Conservation (phyloP, 1,140 invertebrate genomes). For the Kradibia gibbosae region DNA sequence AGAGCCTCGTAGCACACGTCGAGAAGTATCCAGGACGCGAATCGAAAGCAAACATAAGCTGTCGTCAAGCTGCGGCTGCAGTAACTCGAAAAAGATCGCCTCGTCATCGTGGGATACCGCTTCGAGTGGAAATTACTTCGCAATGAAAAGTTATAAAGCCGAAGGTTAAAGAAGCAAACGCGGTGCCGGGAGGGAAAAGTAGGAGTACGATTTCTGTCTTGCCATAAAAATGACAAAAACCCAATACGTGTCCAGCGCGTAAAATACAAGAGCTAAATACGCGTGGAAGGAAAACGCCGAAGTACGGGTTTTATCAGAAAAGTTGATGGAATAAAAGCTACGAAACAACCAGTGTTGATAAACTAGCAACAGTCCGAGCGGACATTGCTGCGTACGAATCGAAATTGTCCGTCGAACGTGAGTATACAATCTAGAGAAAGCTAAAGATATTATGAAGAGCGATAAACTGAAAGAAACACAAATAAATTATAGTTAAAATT, state of each 20-base stretch:
- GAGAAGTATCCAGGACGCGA: background rate
- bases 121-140: background rate
- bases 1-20: background rate
- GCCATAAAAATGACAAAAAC: background rate
- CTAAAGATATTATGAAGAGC: background rate
- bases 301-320: background rate
- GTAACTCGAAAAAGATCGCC: background rate
- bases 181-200: background rate
- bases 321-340: background rate
- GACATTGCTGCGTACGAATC: background rate
- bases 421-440: background rate
- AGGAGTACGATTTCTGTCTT: background rate
- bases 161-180: background rate
- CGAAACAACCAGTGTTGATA: background rate
- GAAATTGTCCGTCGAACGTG: background rate
- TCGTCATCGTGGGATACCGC: background rate
- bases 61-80: background rate
- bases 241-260: background rate
- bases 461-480: background rate
- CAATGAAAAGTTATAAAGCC: slow-evolving; percentile 19
- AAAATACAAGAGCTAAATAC: background rate
- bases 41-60: slow-evolving; percentile 3
- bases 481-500: background rate
- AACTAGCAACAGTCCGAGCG: too few species aligned
- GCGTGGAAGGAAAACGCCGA: background rate